Evolutionary conservation across 2,797 vertebrate genomes (phyloP).

Genomic region (Lithobates sylvaticus): DNA sequence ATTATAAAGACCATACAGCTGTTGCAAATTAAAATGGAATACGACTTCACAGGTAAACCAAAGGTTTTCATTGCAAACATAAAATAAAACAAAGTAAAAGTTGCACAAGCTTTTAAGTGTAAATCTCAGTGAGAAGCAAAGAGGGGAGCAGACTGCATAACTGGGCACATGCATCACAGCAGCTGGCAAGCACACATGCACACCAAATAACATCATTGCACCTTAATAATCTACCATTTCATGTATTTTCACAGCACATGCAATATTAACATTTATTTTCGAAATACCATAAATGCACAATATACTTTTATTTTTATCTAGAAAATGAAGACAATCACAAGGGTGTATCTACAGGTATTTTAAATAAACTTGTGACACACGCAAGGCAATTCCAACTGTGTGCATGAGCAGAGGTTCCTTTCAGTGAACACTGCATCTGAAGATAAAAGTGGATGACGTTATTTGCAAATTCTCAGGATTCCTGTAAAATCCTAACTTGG

Average conservation of each 20-base stretch:
- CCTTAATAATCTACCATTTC: neutral
- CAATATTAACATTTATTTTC: neutral
- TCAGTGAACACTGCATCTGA: too few species aligned
- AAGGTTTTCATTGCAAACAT: neutral
- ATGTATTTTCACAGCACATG: neutral
- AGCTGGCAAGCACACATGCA: conserved; percentile 12
- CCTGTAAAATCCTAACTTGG: too few species aligned
- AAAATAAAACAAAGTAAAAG: neutral
- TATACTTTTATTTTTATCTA: neutral
- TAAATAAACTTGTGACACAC: too few species aligned
- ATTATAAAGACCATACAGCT: neutral
- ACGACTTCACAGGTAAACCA: neutral
- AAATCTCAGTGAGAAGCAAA: neutral
- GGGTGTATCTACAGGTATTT: neutral
- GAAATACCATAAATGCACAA: too few species aligned
- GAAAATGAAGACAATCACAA: neutral
- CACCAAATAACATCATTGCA: neutral
- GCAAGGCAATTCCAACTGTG: too few species aligned
- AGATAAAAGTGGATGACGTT: too few species aligned
- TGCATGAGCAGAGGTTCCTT: too few species aligned
- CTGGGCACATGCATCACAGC: neutral
- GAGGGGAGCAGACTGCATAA: neutral
- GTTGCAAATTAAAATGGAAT: neutral
- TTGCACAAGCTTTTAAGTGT: too few species aligned
- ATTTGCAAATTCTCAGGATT: too few species aligned